phyloP scores from a whole-genome alignment of 2,888 invertebrate genomes.

The Melieria picta region DNA sequence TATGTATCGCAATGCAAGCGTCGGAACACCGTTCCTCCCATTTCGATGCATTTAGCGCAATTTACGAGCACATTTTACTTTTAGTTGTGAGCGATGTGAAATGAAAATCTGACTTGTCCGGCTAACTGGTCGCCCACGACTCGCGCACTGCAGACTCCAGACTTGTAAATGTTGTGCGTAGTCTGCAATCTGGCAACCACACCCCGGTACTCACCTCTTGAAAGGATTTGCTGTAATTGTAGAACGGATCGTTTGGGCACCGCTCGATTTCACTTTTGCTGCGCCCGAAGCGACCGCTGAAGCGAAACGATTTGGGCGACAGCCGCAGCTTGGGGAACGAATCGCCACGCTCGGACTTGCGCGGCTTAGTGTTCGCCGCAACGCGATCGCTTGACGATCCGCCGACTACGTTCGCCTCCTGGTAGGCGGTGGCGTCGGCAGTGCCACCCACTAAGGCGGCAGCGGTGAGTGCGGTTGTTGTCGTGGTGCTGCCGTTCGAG shows the following conservation, averaged over 20 bases:
- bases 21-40: too few species aligned
- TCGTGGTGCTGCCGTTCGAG: constrained; percentile 20
- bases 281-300: constrained; percentile 64
- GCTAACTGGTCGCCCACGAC: too few species aligned
- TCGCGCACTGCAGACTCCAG: too few species aligned
- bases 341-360: constrained; percentile 62
- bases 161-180: too few species aligned
- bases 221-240: constrained; percentile 64
- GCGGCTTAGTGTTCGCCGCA: constrained; percentile 40
- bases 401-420: neutral
- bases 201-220: constrained; percentile 57
- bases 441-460: constrained; percentile 4
- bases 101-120: too few species aligned
- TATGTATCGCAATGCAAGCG: too few species aligned
- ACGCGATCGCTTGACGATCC: neutral
- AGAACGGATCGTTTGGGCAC: constrained; percentile 59
- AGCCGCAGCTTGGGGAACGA: constrained; percentile 63
- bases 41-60: too few species aligned
- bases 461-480: neutral
- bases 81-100: too few species aligned
- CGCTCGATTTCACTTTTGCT: constrained; percentile 65
- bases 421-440: constrained; percentile 3
- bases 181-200: too few species aligned
- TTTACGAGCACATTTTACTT: too few species aligned
- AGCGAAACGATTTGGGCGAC: constrained; percentile 64